Evolutionary conservation across 2,888 invertebrate genomes (phyloP).

Genomic region (Bembecia ichneumoniformis): DNA sequence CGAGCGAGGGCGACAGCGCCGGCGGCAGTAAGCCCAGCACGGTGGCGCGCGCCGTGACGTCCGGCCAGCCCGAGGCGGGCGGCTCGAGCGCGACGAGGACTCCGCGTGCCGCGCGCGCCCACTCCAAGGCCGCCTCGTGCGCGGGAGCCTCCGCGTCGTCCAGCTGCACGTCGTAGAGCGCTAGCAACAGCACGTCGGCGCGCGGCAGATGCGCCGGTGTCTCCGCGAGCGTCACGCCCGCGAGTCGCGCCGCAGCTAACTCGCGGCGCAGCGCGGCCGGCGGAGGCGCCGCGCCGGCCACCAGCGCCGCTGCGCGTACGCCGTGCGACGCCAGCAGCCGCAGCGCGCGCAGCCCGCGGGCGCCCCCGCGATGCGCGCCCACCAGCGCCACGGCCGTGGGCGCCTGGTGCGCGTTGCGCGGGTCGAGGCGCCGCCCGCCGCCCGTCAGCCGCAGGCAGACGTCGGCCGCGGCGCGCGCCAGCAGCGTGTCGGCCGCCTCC

Average conservation of each 20-base stretch:
- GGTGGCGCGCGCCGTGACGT: slow-evolving; percentile 23
- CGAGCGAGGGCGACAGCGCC: slow-evolving; percentile 24
- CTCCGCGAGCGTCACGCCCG: slow-evolving; percentile 9
- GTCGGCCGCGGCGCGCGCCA: slow-evolving; percentile 88
- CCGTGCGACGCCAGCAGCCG: slow-evolving; percentile 84
- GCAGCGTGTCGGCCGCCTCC: slow-evolving; percentile 78
- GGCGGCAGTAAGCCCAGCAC: slow-evolving; percentile 27
- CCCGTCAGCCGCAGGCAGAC: slow-evolving; percentile 85
- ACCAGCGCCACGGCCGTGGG: slow-evolving; percentile 85
- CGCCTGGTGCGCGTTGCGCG: slow-evolving; percentile 90
- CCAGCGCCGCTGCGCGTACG: slow-evolving; percentile 62
- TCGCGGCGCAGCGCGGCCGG: slow-evolving; percentile 65
- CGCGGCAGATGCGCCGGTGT: background rate
- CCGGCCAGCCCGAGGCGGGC: slow-evolving; percentile 70
- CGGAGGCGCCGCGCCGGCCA: slow-evolving; percentile 50
- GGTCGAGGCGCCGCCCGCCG: slow-evolving; percentile 86
- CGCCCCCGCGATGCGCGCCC: slow-evolving; percentile 74
- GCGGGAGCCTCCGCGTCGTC: slow-evolving; percentile 9
- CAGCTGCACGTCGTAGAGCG: slow-evolving; percentile 32
- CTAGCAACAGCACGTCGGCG: slow-evolving; percentile 39
- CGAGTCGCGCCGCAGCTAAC: slow-evolving; percentile 74
- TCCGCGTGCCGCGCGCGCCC: slow-evolving; percentile 57
- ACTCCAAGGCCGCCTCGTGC: slow-evolving; percentile 67
- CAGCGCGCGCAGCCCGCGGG: slow-evolving; percentile 59
- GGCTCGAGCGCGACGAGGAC: slow-evolving; percentile 52